Evolutionary conservation across 2,797 vertebrate genomes (phyloP).

Genomic region (Tragelaphus eurycerus): DNA sequence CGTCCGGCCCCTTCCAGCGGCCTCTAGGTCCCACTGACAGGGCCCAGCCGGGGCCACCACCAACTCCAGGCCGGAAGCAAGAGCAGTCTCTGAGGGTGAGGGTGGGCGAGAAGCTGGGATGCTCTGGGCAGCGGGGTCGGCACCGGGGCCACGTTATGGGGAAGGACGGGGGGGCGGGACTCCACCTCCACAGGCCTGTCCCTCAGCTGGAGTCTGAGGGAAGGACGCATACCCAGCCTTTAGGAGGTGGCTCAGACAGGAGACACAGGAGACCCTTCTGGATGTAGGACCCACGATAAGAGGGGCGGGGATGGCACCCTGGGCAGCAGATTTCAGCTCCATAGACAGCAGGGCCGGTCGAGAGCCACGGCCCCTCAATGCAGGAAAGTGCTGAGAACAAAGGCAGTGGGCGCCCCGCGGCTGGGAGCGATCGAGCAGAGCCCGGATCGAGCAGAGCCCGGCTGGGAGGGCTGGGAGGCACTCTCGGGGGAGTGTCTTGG

Average conservation of each 20-base stretch:
- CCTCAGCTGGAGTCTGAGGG: too few relatives aligned
- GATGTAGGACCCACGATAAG: fast-evolving
- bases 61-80: neutral
- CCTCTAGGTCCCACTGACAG: neutral
- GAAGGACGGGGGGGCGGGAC: neutral
- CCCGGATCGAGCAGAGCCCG: too few relatives aligned
- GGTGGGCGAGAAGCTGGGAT: neutral
- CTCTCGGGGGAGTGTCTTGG: fast-evolving
- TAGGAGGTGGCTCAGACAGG: neutral
- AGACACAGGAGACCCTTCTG: neutral
- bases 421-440: neutral
- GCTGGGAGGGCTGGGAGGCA: neutral
- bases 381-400: neutral
- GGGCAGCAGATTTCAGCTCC: neutral
- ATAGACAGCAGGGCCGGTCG: fast-evolving
- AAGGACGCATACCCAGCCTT: too few relatives aligned
- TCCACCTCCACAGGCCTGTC: neutral
- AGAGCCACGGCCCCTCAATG: neutral
- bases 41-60: neutral
- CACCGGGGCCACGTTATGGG: fast-evolving
- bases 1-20: neutral
- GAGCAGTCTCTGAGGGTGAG: neutral
- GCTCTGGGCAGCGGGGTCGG: neutral
- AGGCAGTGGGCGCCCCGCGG: neutral
- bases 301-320: fast-evolving